Conservation (phyloP, 2,113 vertebrate species). For the Platichthys stellatus region DNA sequence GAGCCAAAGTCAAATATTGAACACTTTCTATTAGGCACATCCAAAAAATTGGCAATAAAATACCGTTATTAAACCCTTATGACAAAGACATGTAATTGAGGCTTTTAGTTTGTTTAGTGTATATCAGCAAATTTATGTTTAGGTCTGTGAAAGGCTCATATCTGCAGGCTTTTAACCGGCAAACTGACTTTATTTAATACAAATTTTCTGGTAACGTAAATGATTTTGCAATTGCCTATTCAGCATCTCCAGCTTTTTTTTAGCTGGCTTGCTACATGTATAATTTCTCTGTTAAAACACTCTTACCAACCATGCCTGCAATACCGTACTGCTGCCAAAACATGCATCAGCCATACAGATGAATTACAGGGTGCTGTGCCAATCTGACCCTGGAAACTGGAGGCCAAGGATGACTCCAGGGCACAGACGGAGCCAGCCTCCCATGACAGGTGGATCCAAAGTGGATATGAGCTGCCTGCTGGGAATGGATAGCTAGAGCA, state of each 20-base stretch:
- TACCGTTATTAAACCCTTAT: not conserved
- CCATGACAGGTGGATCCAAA: slow-evolving; percentile 58
- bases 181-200: too few species aligned
- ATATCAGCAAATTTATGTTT: too few species aligned
- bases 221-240: not conserved
- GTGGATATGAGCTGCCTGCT: slow-evolving; percentile 31
- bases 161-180: too few species aligned
- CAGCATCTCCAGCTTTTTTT: slow-evolving; percentile 7
- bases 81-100: too few species aligned
- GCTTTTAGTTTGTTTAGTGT: too few species aligned
- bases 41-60: not conserved
- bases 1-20: not conserved
- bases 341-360: slow-evolving; percentile 39
- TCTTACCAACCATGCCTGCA: slow-evolving; percentile 25
- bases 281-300: slow-evolving; percentile 26
- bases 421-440: slow-evolving; percentile 29
- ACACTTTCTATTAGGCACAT: not conserved
- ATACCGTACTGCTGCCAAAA: slow-evolving; percentile 39
- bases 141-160: too few species aligned
- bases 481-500: slow-evolving; percentile 16
- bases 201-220: too few species aligned
- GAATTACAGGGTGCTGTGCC: slow-evolving; percentile 40
- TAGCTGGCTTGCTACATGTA: slow-evolving; percentile 21
- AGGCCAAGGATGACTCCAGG: slow-evolving; percentile 23
- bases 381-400: slow-evolving; percentile 53